A percentile compares a stretch with the other conserved stretches of the same genome.
These are phyloP conservation scores for Zelleria hepariella DNA, from an alignment of 2,888 invertebrate species.

Conservation along the genomic window DNA sequence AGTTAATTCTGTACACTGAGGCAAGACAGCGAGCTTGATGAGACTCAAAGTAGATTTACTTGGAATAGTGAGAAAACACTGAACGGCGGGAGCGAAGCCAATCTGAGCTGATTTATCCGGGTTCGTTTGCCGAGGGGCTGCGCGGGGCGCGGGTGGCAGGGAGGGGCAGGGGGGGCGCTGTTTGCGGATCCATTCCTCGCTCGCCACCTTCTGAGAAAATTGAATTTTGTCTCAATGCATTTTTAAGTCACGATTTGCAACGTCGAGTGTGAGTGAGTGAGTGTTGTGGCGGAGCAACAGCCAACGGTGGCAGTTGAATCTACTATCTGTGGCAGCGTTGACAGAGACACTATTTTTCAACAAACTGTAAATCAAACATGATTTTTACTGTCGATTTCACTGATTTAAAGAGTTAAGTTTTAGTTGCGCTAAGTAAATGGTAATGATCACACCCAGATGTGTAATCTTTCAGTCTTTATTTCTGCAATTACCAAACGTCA, in stretches of 20 bases:
- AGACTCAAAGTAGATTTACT: conserved; percentile 1
- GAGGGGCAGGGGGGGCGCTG: not conserved
- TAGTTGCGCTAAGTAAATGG: too few species aligned
- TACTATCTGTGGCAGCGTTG: too few species aligned
- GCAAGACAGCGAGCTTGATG: not conserved
- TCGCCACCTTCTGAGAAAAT: not conserved
- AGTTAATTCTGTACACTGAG: not conserved
- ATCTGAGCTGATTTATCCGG: conserved; percentile 12
- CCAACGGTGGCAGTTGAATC: too few species aligned
- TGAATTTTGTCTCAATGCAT: conserved; percentile 2
- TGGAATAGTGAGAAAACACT: not conserved
- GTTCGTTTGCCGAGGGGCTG: conserved; percentile 8
- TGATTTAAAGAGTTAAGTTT: too few species aligned
- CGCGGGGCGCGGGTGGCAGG: not conserved
- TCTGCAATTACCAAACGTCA: too few species aligned
- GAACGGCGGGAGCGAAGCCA: conserved; percentile 1
- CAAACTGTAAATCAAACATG: too few species aligned
- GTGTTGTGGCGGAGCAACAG: too few species aligned
- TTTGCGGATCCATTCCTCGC: not conserved
- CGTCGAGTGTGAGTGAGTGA: not conserved
- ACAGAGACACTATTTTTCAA: too few species aligned
- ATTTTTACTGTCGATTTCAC: too few species aligned
- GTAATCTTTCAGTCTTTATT: too few species aligned
- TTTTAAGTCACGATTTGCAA: not conserved
- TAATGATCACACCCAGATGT: too few species aligned